Percentiles rank a stretch among this genome's conserved stretches.
Evolutionary conservation across 2,888 invertebrate species (phyloP).

Genomic region (Pristionchus maxplancki): DNA sequence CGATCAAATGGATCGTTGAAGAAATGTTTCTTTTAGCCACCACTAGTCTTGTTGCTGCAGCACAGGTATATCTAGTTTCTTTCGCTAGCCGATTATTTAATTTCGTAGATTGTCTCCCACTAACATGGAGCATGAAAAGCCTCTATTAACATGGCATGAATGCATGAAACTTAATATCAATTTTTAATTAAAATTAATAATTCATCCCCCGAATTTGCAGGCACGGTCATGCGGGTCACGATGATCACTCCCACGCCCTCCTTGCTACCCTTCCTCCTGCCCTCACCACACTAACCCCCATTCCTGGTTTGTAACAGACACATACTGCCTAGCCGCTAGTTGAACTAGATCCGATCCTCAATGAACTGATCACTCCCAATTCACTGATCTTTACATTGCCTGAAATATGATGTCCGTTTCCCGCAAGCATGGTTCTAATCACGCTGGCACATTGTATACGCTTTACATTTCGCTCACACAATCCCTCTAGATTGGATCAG

Average conservation of each 20-base stretch:
- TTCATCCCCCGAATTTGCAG: constrained; percentile 6
- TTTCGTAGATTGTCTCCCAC: neutral
- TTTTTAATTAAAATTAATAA: neutral
- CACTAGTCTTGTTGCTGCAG: neutral
- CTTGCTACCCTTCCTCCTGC: neutral
- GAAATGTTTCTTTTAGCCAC: neutral
- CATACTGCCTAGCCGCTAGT: neutral
- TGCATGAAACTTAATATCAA: neutral
- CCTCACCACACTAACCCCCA: constrained; percentile 12
- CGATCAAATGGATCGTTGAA: neutral
- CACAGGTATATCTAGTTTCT: neutral
- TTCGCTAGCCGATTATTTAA: neutral
- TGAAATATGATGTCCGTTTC: constrained; percentile 51
- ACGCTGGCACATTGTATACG: constrained; percentile 55
- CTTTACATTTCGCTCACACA: constrained; percentile 32
- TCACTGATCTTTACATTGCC: constrained; percentile 53
- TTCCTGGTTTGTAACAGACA: constrained; percentile 6
- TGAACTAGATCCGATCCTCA: neutral
- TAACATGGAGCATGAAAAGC: neutral
- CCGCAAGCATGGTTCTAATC: constrained; percentile 58
- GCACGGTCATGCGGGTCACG: constrained; percentile 45
- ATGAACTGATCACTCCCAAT: neutral
- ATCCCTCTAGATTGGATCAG: constrained; percentile 4
- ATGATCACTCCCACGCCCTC: neutral
- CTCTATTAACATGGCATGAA: neutral